Evolutionary conservation across 2,797 vertebrate genomes (phyloP), one percentile per base, ranked within the genome.

Genomic region (Netta rufina): DNA sequence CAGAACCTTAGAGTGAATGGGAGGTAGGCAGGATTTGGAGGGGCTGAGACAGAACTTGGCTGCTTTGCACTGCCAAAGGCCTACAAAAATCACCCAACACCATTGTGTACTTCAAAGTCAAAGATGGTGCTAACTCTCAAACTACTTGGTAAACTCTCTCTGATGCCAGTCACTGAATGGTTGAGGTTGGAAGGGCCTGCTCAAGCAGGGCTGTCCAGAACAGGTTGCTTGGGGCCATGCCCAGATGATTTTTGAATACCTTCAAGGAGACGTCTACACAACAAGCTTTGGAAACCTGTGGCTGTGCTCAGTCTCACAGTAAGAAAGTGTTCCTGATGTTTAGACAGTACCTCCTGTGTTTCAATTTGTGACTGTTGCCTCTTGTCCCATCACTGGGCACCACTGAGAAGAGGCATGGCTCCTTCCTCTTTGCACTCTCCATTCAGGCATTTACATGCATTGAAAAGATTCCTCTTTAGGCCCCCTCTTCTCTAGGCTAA

Each of bases 31-130:
- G 25, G 32, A 78, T 51, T 41, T 86, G 62, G 43, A 60, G 88
- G 53, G 25, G 69, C 27, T 64, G 43, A 92, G 33, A 43, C 82
- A 85, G 90, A 85, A 81, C 38, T 25, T 86, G 62, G 54, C 60
- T 25, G 25, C 25, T 54, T 28, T 76, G 83, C 41, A 71, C 47
- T 33, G 30, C 43, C 75, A 83, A 82, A 91, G 72, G 39, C 69
- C 79, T n/a, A 70, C 4, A 49, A 17, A 53, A 58, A 49, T 6
- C 30, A 84, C n/a, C 12, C 54, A 89, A 61, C 45, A 86, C 16
- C 8, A 3, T 13, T 0, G 0, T 25, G 51, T 14, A 8, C 17
- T 75, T 78, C 36, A 58, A 81, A 81, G 6, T 9, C 27, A 20
- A 38, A 38, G 47, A 70, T 38, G 33, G 14, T 53, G 67, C 38